phyloP scores from a whole-genome alignment of 2,113 vertebrate species.

The Cyprinodon tularosa region DNA sequence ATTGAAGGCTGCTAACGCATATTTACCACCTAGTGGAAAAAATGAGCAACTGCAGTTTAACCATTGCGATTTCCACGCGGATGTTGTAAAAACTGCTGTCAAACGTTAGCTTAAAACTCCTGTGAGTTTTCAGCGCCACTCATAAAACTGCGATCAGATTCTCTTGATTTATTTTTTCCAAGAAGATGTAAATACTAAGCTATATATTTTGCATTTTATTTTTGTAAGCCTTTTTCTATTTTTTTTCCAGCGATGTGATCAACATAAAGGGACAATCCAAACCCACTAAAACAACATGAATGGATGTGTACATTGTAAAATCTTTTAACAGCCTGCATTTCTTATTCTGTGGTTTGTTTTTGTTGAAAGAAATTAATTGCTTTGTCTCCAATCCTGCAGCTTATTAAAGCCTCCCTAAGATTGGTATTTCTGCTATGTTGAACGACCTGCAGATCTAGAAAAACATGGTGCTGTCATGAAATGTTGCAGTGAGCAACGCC shows the following conservation, averaged over 20 bases:
- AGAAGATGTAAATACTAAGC: slow-evolving; percentile 47
- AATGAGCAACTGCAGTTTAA: neutral
- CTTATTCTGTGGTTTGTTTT: neutral
- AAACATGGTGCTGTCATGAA: neutral
- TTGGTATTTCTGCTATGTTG: slow-evolving; percentile 22
- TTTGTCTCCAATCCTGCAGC: neutral
- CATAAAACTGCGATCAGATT: neutral
- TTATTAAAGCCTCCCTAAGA: slow-evolving; percentile 16
- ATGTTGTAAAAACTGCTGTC: neutral
- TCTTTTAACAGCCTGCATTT: neutral
- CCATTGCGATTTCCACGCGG: too few species aligned
- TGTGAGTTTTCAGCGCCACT: neutral
- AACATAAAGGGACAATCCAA: neutral
- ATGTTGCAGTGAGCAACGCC: neutral
- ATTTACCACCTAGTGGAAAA: slow-evolving; percentile 2
- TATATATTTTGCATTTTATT: slow-evolving; percentile 10
- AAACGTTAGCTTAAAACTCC: slow-evolving; percentile 10
- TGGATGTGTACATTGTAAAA: neutral
- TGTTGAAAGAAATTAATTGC: slow-evolving; percentile 10
- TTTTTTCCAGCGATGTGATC: neutral
- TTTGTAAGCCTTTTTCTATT: neutral
- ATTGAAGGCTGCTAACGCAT: neutral
- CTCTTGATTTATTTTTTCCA: slow-evolving; percentile 1
- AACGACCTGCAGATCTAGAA: slow-evolving; percentile 29
- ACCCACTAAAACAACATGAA: neutral